Evolutionary conservation across 2,888 invertebrate species (phyloP).

Genomic region (Caenorhabditis auriculariae): DNA sequence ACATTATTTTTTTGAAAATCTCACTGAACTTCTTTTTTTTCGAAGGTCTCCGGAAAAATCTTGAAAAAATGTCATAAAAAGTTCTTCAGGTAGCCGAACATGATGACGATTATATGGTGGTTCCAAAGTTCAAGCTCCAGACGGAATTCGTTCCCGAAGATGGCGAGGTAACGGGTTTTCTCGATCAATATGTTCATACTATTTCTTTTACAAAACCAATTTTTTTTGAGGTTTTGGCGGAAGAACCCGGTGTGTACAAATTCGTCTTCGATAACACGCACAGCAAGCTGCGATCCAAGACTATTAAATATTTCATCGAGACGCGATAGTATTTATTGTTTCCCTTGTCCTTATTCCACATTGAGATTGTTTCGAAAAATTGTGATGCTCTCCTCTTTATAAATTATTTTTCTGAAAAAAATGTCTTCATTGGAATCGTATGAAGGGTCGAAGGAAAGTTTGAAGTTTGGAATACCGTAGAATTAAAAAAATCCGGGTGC

Average conservation of each 20-base stretch:
- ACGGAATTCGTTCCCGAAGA: conserved; percentile 57
- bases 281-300: conserved; percentile 43
- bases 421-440: no score
- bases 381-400: no score
- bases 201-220: neutral
- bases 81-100: conserved; percentile 48
- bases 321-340: conserved; percentile 1
- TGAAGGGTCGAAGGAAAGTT: no score
- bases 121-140: conserved; percentile 53
- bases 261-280: conserved; percentile 57
- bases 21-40: no score
- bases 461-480: no score
- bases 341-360: no score
- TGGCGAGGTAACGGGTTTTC: conserved; percentile 33
- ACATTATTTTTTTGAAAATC: conserved; percentile 1
- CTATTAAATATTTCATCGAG: conserved; percentile 38
- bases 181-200: neutral
- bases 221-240: conserved; percentile 31
- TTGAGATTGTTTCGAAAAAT: no score
- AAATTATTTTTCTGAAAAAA: no score
- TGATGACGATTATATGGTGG: conserved; percentile 41
- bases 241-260: conserved; percentile 52
- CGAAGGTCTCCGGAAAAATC: no score
- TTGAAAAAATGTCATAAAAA: no score
- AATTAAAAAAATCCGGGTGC: no score